phyloP scores from a whole-genome alignment of 2,888 invertebrate species.

The Tenthredo notha region DNA sequence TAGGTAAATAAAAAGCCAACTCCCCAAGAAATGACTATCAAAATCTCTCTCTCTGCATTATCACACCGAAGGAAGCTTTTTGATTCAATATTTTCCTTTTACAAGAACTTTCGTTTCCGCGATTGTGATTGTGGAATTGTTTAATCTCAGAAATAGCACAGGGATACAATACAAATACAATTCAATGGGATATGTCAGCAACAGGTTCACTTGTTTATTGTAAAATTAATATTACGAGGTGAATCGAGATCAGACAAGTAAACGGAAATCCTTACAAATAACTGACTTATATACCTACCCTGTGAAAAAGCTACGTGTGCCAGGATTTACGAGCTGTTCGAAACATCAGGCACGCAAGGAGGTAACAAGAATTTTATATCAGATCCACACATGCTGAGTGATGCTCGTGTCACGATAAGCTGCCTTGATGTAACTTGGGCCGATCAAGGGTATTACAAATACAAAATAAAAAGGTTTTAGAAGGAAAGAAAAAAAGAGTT shows the following conservation, averaged over 20 bases:
- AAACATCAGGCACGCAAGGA: slow-evolving; percentile 42
- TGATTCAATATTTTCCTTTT: not conserved
- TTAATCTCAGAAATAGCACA: not conserved
- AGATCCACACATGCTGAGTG: slow-evolving; percentile 45
- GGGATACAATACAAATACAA: not conserved
- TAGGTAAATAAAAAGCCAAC: not conserved
- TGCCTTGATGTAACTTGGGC: slow-evolving; percentile 35
- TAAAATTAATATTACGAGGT: slow-evolving; percentile 6
- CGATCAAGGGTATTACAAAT: slow-evolving; percentile 25
- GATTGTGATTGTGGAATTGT: slow-evolving; percentile 5
- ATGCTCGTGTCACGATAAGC: slow-evolving; percentile 45
- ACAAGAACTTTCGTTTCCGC: not conserved
- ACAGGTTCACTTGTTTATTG: not conserved
- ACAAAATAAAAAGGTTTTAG: slow-evolving; percentile 21
- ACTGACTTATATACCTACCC: slow-evolving; percentile 20
- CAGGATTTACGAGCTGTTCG: slow-evolving; percentile 39
- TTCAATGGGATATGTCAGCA: not conserved
- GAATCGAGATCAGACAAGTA: slow-evolving; percentile 5
- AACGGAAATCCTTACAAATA: slow-evolving; percentile 42
- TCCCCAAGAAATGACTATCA: not conserved
- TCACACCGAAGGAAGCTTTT: not conserved
- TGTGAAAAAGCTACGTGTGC: slow-evolving; percentile 32
- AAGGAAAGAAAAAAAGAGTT: slow-evolving; percentile 14
- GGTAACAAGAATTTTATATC: slow-evolving; percentile 49
- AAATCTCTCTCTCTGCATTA: slow-evolving; percentile 15